Conservation (phyloP, 2,113 vertebrate genomes). For the Menura novaehollandiae region DNA sequence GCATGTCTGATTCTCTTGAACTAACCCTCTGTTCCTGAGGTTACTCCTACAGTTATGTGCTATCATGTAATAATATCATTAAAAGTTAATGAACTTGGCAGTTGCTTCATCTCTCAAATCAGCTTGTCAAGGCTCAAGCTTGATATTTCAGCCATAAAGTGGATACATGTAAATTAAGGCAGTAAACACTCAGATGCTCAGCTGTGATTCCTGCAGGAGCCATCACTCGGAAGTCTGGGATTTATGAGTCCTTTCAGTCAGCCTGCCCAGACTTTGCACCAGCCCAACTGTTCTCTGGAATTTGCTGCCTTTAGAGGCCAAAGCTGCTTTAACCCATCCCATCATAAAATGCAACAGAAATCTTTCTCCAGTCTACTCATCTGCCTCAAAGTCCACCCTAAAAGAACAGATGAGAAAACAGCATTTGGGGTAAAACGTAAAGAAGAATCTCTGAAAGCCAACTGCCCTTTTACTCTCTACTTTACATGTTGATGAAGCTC, state of each 20-base stretch:
- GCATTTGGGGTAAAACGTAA: not conserved
- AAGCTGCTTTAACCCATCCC: not conserved
- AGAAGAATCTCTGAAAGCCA: not conserved
- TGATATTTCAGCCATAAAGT: not conserved
- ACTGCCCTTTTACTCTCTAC: not conserved
- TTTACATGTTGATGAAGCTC: not conserved
- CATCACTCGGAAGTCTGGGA: not conserved
- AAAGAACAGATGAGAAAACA: not conserved
- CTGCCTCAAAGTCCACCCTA: not conserved
- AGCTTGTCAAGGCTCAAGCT: not conserved
- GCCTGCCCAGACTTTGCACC: not conserved
- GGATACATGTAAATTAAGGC: not conserved
- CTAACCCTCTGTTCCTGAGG: not conserved
- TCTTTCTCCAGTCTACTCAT: not conserved
- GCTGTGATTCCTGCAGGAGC: not conserved
- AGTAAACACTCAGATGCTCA: not conserved
- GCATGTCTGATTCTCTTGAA: not conserved
- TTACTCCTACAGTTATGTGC: not conserved
- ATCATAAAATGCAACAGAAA: not conserved
- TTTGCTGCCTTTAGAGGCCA: not conserved
- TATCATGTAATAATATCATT: not conserved
- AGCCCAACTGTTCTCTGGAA: not conserved
- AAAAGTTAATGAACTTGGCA: not conserved
- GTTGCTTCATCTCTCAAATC: not conserved
- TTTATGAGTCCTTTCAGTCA: not conserved